Conservation (phyloP, 2,797 vertebrate genomes). For the Coregonus ussuriensis region DNA sequence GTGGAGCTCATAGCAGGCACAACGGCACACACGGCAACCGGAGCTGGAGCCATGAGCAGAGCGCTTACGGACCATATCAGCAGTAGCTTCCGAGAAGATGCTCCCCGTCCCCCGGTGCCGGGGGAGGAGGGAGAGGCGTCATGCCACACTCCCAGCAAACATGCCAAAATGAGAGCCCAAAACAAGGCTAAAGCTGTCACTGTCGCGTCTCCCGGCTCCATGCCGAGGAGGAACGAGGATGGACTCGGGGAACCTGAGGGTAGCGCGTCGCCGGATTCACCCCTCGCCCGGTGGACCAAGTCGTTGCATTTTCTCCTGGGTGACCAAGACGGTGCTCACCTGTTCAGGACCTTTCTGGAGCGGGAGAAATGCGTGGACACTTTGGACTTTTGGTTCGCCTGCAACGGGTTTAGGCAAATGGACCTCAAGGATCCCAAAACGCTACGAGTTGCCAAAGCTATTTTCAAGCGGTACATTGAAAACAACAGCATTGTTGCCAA, state of each 20-base stretch:
- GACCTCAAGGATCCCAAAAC: slow-evolving; percentile 97
- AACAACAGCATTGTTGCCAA: slow-evolving; percentile 93
- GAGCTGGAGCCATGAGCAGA: slow-evolving; percentile 88
- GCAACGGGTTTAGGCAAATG: slow-evolving; percentile 98
- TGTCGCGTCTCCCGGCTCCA: slow-evolving; percentile 68
- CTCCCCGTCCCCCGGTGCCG: slow-evolving; percentile 92
- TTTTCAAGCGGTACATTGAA: slow-evolving; percentile 97
- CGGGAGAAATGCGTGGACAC: slow-evolving; percentile 94
- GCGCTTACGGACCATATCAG: slow-evolving; percentile 84
- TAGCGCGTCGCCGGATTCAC: slow-evolving; percentile 93
- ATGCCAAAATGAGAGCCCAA: slow-evolving; percentile 80
- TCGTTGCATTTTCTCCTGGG: slow-evolving; percentile 92
- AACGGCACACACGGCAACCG: slow-evolving; percentile 63
- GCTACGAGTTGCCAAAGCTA: slow-evolving; percentile 92
- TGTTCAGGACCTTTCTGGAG: slow-evolving; percentile 95
- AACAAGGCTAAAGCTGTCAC: slow-evolving; percentile 68
- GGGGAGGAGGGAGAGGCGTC: slow-evolving; percentile 92
- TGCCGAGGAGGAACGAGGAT: slow-evolving; percentile 88
- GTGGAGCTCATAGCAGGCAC: slow-evolving; percentile 76
- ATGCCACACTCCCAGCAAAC: slow-evolving; percentile 74
- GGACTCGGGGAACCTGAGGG: slow-evolving; percentile 95
- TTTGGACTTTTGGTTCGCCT: slow-evolving; percentile 98
- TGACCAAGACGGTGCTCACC: slow-evolving; percentile 94
- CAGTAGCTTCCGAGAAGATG: slow-evolving; percentile 95
- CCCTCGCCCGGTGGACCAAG: slow-evolving; percentile 92